These are phyloP conservation scores for Clarias macrocephalus DNA, from an alignment of 2,113 vertebrate genomes.

Conservation along the genomic window DNA sequence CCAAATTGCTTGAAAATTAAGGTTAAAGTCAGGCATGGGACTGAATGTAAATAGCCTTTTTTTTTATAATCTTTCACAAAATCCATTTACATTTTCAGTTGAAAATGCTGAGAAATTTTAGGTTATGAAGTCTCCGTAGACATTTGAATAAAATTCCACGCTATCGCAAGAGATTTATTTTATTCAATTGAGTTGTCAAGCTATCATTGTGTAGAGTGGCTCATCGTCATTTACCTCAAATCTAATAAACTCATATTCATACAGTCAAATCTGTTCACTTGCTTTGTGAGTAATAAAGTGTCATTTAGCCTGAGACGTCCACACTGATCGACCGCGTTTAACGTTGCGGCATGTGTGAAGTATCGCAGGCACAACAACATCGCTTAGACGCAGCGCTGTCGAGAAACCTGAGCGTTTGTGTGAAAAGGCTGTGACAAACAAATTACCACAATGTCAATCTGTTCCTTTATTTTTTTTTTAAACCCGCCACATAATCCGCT, in stretches of 20 bases:
- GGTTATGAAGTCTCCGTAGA: too few species aligned
- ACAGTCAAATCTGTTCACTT: background rate
- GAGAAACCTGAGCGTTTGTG: background rate
- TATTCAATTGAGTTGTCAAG: background rate
- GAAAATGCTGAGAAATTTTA: too few species aligned
- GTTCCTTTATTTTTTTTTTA: background rate
- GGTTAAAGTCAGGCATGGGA: background rate
- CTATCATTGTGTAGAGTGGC: background rate
- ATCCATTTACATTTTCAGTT: too few species aligned
- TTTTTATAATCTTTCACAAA: too few species aligned
- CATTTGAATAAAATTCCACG: too few species aligned
- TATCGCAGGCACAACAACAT: background rate
- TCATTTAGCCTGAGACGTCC: background rate
- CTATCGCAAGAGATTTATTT: background rate
- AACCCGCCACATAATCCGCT: background rate
- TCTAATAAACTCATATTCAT: background rate
- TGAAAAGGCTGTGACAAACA: background rate
- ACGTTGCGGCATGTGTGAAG: background rate
- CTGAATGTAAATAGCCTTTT: too few species aligned
- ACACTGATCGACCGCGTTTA: background rate
- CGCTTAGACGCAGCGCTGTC: background rate
- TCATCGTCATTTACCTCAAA: background rate
- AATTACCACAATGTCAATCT: conserved; percentile 7
- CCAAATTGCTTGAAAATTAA: background rate
- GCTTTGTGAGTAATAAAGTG: background rate